Conservation (phyloP, 2,113 vertebrate genomes). For the Hippocampus barbouri region DNA sequence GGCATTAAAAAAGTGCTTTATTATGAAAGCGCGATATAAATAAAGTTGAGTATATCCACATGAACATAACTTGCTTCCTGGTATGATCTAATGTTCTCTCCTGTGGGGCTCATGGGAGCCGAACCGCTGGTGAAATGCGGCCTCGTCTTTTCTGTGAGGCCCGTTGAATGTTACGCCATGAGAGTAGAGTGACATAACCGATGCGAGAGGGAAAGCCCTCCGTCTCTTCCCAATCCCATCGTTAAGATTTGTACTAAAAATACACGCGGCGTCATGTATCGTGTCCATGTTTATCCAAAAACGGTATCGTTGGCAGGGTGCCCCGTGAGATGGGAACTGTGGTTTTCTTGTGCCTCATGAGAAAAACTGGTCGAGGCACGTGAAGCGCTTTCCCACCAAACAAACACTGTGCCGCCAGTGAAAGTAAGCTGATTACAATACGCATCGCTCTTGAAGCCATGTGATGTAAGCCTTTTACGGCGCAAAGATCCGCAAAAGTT, state of each 20-base stretch:
- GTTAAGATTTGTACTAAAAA: constrained; percentile 6
- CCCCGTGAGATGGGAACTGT: constrained; percentile 10
- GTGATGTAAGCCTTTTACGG: constrained; percentile 53
- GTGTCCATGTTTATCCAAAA: constrained; percentile 2
- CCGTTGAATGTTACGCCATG: constrained; percentile 6
- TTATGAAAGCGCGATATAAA: too few relatives aligned
- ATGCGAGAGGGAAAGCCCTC: constrained; percentile 41
- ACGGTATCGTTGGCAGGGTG: not conserved
- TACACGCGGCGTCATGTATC: not conserved
- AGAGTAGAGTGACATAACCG: constrained; percentile 33
- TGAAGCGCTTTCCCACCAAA: constrained; percentile 45
- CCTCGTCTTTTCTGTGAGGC: constrained; percentile 2
- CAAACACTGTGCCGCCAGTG: constrained; percentile 24
- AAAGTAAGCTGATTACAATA: constrained; percentile 61
- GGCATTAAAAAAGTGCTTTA: too few relatives aligned
- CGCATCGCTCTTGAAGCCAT: constrained; percentile 25
- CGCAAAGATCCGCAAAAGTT: constrained; percentile 14
- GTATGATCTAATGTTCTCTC: constrained; percentile 18
- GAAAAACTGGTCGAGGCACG: constrained; percentile 2
- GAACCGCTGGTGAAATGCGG: constrained; percentile 30
- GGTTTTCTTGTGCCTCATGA: constrained; percentile 12
- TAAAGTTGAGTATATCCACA: too few relatives aligned
- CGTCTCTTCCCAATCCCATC: constrained; percentile 27
- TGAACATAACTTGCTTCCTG: constrained; percentile 6
- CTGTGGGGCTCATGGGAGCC: constrained; percentile 30